A percentile compares a stretch with the other conserved stretches of the same genome.
Conservation (phyloP, 2,888 invertebrate genomes). For the Lasioglossum malachurum region DNA sequence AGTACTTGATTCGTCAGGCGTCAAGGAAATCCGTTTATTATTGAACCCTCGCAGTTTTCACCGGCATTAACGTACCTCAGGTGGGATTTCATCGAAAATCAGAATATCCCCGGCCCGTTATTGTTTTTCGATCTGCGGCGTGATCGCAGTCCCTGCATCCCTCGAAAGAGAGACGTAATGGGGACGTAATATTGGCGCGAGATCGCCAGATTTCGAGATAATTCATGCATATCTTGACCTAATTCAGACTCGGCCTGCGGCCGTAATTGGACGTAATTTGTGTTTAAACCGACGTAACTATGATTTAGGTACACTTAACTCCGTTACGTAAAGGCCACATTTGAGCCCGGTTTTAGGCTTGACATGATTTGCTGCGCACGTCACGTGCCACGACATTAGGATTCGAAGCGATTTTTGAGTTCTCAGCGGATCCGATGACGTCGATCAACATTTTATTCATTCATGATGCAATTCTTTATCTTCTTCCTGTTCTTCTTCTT, state of each 20-base stretch:
- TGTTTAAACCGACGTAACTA: background rate
- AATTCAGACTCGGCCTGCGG: background rate
- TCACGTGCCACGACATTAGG: background rate
- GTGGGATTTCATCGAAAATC: background rate
- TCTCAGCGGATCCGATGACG: background rate
- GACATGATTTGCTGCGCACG: background rate
- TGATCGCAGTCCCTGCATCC: background rate
- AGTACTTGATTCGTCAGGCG: slow-evolving; percentile 14
- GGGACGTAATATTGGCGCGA: background rate
- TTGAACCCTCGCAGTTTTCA: slow-evolving; percentile 16
- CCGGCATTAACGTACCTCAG: background rate
- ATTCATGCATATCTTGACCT: slow-evolving; percentile 17
- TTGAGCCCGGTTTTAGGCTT: background rate
- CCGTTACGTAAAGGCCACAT: background rate
- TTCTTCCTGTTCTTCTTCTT: background rate
- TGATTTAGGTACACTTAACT: slow-evolving; percentile 31
- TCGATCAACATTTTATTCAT: background rate
- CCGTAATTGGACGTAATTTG: slow-evolving; percentile 1
- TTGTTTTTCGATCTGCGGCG: background rate
- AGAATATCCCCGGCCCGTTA: background rate
- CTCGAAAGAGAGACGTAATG: background rate
- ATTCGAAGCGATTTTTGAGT: background rate
- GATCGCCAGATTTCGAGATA: background rate
- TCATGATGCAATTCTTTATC: background rate
- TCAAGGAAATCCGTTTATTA: slow-evolving; percentile 18